Evolutionary conservation across 2,113 vertebrate species (phyloP).

Genomic region (Limanda limanda): DNA sequence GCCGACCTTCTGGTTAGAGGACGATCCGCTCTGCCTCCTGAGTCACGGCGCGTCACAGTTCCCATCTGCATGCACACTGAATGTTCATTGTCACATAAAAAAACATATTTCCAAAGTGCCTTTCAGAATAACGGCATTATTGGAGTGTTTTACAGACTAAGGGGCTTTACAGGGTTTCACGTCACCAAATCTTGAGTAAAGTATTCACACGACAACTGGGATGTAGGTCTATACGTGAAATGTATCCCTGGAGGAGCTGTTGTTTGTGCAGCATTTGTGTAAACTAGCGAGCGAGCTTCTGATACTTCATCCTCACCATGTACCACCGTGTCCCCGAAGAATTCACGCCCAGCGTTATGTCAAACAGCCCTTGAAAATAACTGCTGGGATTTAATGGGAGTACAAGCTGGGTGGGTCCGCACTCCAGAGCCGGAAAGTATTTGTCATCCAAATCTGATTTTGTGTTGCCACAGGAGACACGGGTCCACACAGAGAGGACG

Average conservation of each 20-base stretch:
- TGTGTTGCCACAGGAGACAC: constrained; percentile 61
- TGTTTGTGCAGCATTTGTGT: constrained; percentile 19
- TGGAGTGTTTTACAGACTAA: background rate
- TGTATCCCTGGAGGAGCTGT: constrained; percentile 9
- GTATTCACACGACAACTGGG: background rate
- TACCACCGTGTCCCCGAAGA: constrained; percentile 15
- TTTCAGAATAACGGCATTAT: constrained; percentile 18
- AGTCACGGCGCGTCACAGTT: background rate
- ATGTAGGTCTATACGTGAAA: background rate
- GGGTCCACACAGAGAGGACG: constrained; percentile 55
- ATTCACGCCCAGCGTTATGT: constrained; percentile 48
- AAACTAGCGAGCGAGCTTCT: background rate
- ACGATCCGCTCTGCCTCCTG: background rate
- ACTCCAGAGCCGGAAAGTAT: constrained; percentile 62
- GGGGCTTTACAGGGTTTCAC: background rate
- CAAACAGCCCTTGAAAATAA: constrained; percentile 52
- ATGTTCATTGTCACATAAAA: background rate
- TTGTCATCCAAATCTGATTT: constrained; percentile 71
- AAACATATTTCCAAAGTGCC: constrained; percentile 6
- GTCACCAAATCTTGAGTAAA: background rate
- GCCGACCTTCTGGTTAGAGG: no score
- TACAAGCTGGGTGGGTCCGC: constrained; percentile 47
- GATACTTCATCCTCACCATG: constrained; percentile 15
- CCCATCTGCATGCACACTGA: background rate
- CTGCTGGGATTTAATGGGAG: constrained; percentile 30